phyloP scores from a whole-genome alignment of 2,113 vertebrate genomes.

The Microcebus lehilahytsara region DNA sequence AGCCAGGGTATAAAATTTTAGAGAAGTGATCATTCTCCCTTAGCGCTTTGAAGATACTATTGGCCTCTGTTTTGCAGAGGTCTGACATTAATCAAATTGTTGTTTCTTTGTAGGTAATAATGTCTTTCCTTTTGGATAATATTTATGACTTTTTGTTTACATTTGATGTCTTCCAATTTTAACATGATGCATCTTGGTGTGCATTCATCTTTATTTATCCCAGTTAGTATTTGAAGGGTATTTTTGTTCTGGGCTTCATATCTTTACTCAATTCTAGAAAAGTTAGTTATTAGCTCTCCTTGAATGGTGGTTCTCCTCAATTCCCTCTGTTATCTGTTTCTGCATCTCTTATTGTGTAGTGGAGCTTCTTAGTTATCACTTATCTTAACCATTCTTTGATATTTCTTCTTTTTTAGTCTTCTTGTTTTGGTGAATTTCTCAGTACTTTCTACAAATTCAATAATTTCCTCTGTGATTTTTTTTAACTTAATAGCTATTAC shows the following conservation, averaged over 20 bases:
- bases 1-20: background rate
- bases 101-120: background rate
- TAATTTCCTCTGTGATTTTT: background rate
- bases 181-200: background rate
- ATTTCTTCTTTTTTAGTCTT: background rate
- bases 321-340: background rate
- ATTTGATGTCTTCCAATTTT: background rate
- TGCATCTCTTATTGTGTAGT: background rate
- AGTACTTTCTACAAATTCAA: background rate
- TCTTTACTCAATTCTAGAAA: background rate
- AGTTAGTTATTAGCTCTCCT: background rate
- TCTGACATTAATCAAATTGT: background rate
- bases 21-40: background rate
- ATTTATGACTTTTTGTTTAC: background rate
- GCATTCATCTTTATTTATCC: background rate
- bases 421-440: background rate
- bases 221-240: background rate
- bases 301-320: background rate
- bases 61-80: background rate
- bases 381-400: background rate
- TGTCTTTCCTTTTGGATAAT: background rate
- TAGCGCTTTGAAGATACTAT: background rate
- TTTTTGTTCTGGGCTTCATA: background rate
- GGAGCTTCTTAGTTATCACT: background rate
- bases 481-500: background rate